These are phyloP conservation scores for Macrostomum lignano DNA, from an alignment of 1,140 invertebrate genomes.

Conservation along the genomic window DNA sequence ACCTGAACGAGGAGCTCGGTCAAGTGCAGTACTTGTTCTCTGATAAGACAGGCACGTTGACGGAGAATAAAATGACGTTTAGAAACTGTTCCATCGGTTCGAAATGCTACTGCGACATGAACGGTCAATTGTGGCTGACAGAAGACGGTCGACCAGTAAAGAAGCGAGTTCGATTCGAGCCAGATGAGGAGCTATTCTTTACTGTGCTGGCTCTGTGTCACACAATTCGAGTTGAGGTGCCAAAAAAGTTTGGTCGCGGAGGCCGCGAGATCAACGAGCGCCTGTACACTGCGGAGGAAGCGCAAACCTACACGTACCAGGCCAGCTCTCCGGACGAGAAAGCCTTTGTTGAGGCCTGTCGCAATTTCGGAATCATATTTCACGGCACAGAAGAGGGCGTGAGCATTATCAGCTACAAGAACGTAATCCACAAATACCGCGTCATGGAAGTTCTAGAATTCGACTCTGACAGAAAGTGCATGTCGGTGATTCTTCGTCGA, in stretches of 20 bases:
- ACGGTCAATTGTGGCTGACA: background rate
- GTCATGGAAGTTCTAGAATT: conserved; percentile 66
- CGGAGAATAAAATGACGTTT: conserved; percentile 92
- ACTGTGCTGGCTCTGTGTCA: conserved; percentile 1
- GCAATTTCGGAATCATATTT: conserved; percentile 17
- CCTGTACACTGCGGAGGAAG: no score
- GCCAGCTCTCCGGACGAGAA: conserved; percentile 58
- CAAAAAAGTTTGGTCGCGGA: no score
- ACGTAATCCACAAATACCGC: no score
- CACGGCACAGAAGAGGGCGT: no score
- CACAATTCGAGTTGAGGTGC: conserved; percentile 3
- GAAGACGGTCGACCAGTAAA: background rate
- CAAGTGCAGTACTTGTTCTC: conserved; percentile 67
- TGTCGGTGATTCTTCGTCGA: conserved; percentile 63
- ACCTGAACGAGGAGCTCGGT: conserved; percentile 11
- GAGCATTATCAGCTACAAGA: no score
- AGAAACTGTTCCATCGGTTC: conserved; percentile 26
- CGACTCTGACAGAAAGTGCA: conserved; percentile 67
- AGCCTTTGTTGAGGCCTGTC: conserved; percentile 46
- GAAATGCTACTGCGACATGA: background rate
- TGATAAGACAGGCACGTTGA: conserved; percentile 79
- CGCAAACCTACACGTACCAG: no score
- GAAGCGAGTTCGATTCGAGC: background rate
- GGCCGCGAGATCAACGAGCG: no score
- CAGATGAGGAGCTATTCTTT: background rate